Base-by-base conservation (phyloP, 2,888 invertebrate species). In the Mesorhabditis sp. region DNA sequence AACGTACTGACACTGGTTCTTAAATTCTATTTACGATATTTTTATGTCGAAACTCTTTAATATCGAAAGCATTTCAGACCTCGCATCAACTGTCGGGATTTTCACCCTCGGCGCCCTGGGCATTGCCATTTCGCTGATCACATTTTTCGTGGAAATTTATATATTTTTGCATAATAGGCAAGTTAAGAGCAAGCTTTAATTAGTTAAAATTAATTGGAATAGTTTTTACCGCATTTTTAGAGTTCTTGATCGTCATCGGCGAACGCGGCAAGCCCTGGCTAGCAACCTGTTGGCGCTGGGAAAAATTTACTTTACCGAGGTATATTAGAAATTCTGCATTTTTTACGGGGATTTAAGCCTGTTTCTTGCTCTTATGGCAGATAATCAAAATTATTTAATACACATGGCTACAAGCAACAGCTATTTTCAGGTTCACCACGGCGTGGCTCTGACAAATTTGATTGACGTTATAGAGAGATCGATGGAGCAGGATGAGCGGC, bases 91-190 rank as follows among this genome's bases (percentile, higher is more conserved):
- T 0, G 71, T 77, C 65, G 76, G 76, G 4, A 75, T 77, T 13
- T 77, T 77, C 61, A 75, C 71, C 6, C 72, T 77, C 42, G 75
- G 72, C 65, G 74, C 72, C 64, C 62, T 77, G 13, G 74, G 74
- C 5, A 62, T 77, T 6, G 67, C 67, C 41, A 67, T 72, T 1
- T 75, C 75, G 10, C 10, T 75, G n/a, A 43, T 70, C n/a, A 69
- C 66, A 0, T 75, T 77, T 62, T 50, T 74, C 41, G 43, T 70
- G 4, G 76, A 76, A 50, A 50, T 50, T 50, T 50, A 50, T n/a
- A 50, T 50, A 13, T 50, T 50, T n/a, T n/a, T 50, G 10, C 58
- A 50, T n/a, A 50, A 50, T 50, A 50, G 58, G 58, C n/a, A n/a
- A n/a, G n/a, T n/a, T n/a, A n/a, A n/a, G n/a, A n/a, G n/a, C n/a